Conservation (phyloP, 2,888 invertebrate genomes). For the Hoplodrina blanda region DNA sequence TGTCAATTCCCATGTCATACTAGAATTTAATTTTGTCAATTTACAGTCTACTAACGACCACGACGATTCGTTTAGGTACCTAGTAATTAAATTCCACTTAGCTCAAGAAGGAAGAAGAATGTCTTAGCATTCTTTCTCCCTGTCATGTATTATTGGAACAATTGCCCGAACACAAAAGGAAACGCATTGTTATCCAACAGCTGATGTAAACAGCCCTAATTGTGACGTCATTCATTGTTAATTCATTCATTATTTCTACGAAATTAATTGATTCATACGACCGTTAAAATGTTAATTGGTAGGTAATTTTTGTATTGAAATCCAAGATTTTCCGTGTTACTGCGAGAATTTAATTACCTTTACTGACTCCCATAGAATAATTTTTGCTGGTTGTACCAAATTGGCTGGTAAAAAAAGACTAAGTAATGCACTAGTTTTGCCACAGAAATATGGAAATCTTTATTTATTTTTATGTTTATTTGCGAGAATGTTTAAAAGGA, state of each 20-base stretch:
- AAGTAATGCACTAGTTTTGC: no score
- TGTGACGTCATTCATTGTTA: conserved; percentile 55
- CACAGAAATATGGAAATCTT: no score
- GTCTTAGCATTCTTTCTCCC: conserved; percentile 21
- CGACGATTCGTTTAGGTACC: not conserved
- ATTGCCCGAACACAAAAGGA: conserved; percentile 44
- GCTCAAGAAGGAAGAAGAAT: conserved; percentile 1
- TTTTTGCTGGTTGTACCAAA: no score
- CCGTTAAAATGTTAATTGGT: conserved; percentile 7
- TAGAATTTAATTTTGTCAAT: not conserved
- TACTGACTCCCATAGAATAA: not conserved
- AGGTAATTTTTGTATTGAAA: not conserved
- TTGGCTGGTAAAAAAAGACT: no score
- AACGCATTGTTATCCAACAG: conserved; percentile 45
- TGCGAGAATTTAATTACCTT: not conserved
- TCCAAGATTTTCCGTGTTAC: not conserved
- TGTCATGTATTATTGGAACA: conserved; percentile 26
- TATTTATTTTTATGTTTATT: no score
- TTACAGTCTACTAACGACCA: not conserved
- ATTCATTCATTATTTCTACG: conserved; percentile 49
- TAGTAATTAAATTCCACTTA: not conserved
- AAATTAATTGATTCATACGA: conserved; percentile 53
- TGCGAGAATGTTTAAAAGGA: no score
- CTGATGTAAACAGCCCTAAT: conserved; percentile 34
- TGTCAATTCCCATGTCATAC: not conserved